Evolutionary conservation across 30 jellyfish, hydroid and myxozoan genomes (phyloP), one percentile per base, ranked within the genome.

Genomic region (Phacellophora camtschatica): DNA sequence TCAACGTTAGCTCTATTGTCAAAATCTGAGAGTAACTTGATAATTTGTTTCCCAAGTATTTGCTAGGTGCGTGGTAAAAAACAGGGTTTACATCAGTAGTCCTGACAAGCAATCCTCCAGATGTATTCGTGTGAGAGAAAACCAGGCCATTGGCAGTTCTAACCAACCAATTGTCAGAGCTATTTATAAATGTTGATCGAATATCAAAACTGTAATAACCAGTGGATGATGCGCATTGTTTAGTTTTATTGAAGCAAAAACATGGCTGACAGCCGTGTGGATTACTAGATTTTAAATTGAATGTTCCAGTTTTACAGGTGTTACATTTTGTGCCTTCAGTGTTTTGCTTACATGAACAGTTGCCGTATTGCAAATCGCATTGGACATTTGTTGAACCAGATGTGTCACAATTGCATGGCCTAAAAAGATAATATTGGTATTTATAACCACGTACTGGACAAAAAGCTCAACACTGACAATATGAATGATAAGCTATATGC

Each of bases 251-350:
- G 88, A 57, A 89, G 72, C 97, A 89, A 72, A 77, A 89, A 53
- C 97, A 89, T 3, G 73, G 29, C 80, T 80, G 93, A 34, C 97
- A 89, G 32, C 97, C 97, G 35, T 81, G 35, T 1, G 79, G 53
- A 46, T 89, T 74, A 18, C 45, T 27, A 1, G 66, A 32, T 39
- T 81, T 79, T 23, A 89, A 57, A 25, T 62, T 65, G 64, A 56
- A 89, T 2, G 71, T 31, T 15, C 84, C 80, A 15, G 92, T 13
- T 19, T 25, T 42, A 69, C 97, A 89, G 16, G 8, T 18, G 73
- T 66, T 43, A 58, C 97, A 89, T 68, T 89, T 89, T 23, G 46
- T 18, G 24, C 88, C 92, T 32, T 36, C 71, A 30, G 71, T 67
- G 88, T 72, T 75, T 31, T 30, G 78, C 56, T 81, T 89, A 74